These are phyloP conservation scores for Chinchilla lanigera DNA, from an alignment of 2,113 vertebrate genomes.

Conservation along the genomic window DNA sequence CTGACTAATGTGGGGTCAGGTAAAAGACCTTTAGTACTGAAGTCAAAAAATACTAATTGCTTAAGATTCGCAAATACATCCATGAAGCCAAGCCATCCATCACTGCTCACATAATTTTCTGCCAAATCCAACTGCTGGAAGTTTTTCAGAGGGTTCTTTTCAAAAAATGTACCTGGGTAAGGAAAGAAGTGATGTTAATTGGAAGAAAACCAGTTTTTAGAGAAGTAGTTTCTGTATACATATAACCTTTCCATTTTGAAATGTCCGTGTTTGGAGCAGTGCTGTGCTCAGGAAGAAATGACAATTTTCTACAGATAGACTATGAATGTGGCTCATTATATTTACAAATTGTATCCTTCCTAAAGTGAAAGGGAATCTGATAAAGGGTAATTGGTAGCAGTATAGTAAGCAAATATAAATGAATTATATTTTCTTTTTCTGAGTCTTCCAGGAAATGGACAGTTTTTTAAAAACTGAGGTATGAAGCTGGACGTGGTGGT, in stretches of 20 bases:
- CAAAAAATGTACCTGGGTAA: slow-evolving; percentile 73
- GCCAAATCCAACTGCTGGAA: slow-evolving; percentile 80
- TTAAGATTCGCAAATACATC: slow-evolving; percentile 67
- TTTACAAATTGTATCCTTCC: slow-evolving; percentile 30
- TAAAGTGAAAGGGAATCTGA: neutral
- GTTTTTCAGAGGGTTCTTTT: slow-evolving; percentile 59
- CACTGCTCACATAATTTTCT: slow-evolving; percentile 74
- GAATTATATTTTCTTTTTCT: neutral
- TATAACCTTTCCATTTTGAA: neutral
- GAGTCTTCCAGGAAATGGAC: slow-evolving; percentile 27
- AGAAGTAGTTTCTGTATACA: neutral
- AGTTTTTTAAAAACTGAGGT: neutral
- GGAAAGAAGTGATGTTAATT: slow-evolving; percentile 40
- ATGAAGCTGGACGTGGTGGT: too few species aligned
- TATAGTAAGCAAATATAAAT: neutral
- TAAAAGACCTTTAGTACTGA: slow-evolving; percentile 74
- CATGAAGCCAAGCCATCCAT: slow-evolving; percentile 80
- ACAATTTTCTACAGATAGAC: neutral
- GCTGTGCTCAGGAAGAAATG: neutral
- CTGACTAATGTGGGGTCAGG: slow-evolving; percentile 76
- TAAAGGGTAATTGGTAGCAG: neutral
- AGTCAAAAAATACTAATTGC: slow-evolving; percentile 77
- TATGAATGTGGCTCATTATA: neutral
- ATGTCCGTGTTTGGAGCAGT: neutral
- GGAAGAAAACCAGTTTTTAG: neutral